phyloP scores from a whole-genome alignment of 2,888 invertebrate species.

The Drymonia ruficornis region DNA sequence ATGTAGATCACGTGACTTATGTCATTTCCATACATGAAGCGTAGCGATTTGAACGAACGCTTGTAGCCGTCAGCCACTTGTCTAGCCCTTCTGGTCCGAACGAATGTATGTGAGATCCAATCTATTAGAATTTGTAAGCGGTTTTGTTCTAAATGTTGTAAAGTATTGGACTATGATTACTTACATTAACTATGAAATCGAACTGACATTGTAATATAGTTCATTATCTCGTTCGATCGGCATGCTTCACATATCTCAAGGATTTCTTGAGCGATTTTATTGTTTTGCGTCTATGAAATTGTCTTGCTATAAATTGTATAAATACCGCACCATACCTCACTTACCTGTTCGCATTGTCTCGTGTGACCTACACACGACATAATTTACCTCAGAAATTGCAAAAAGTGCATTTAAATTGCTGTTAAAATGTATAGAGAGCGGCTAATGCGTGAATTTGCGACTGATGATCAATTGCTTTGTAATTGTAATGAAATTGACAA shows the following conservation, averaged over 20 bases:
- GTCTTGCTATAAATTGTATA: conserved; percentile 23
- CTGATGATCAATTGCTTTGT: not conserved
- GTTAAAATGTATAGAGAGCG: not conserved
- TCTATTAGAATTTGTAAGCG: no score
- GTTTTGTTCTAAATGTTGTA: no score
- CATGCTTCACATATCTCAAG: conserved; percentile 14
- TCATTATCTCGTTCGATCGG: conserved; percentile 12
- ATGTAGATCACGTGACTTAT: no score
- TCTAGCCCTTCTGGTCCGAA: no score
- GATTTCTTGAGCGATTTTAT: conserved; percentile 14
- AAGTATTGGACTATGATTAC: no score
- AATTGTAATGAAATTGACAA: not conserved
- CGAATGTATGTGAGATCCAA: no score
- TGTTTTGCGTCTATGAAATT: conserved; percentile 27
- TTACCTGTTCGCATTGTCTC: not conserved
- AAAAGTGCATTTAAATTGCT: conserved; percentile 6
- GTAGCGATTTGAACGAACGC: no score
- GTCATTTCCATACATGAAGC: no score
- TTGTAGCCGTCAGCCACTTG: no score
- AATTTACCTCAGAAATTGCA: not conserved
- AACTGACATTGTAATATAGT: conserved; percentile 25
- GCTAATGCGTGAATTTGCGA: not conserved
- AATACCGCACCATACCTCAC: conserved; percentile 68
- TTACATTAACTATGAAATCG: no score
- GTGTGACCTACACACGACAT: not conserved